Evolutionary conservation across 2,888 invertebrate genomes (phyloP).

Genomic region (Tolmerus cingulatus): DNA sequence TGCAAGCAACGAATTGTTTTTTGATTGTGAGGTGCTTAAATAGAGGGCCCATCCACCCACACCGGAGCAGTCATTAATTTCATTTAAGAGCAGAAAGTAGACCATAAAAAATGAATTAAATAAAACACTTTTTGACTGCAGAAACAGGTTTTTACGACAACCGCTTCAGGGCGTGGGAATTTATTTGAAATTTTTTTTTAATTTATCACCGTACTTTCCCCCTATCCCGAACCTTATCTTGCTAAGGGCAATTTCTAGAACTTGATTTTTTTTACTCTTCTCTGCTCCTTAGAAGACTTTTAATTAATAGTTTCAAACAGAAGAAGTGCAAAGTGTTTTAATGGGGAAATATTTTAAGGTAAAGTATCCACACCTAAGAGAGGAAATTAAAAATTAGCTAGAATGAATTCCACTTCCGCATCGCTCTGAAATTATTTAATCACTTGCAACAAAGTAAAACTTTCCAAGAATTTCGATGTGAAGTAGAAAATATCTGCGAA

Average conservation of each 20-base stretch:
- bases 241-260: background rate
- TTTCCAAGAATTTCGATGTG: background rate
- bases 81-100: background rate
- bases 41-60: slow-evolving; percentile 1
- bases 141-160: slow-evolving; percentile 34
- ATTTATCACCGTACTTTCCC: background rate
- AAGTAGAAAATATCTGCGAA: background rate
- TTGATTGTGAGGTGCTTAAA: slow-evolving; percentile 20
- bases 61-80: slow-evolving; percentile 18
- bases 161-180: slow-evolving; percentile 30
- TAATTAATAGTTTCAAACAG: background rate
- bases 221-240: background rate
- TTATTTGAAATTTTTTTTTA: slow-evolving; percentile 25
- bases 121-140: slow-evolving; percentile 29
- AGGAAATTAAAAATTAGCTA: background rate
- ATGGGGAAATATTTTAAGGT: background rate
- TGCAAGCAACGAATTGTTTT: slow-evolving; percentile 12
- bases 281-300: background rate
- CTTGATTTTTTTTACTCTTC: background rate
- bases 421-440: background rate
- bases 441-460: background rate
- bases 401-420: background rate
- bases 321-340: background rate
- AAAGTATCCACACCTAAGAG: background rate
- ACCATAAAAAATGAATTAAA: slow-evolving; percentile 30